Evolutionary conservation across 2,797 vertebrate genomes (phyloP).

Genomic region (Scolopax rusticola): DNA sequence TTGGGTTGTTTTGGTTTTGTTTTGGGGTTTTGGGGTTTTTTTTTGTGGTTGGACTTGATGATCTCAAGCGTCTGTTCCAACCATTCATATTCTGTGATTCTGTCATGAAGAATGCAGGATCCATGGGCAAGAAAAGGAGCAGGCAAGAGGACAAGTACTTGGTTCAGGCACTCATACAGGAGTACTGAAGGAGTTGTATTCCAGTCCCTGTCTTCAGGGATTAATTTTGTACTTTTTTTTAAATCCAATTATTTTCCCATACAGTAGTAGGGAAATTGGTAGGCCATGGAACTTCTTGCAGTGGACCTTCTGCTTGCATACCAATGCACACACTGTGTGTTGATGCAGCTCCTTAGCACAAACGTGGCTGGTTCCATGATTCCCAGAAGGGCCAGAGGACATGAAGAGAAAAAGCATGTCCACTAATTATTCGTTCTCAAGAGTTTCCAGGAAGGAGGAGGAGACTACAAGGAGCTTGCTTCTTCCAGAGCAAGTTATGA

Average conservation of each 20-base stretch:
- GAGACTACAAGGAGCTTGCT: background rate
- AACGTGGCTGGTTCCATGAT: background rate
- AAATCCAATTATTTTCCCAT: background rate
- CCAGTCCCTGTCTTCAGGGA: background rate
- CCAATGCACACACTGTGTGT: rapidly evolving
- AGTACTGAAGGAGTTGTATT: background rate
- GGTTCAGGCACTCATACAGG: background rate
- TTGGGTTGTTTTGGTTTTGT: no score
- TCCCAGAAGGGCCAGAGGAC: background rate
- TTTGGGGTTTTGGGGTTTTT: no score
- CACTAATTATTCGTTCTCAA: background rate
- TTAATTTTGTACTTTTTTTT: background rate
- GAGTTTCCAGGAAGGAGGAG: background rate
- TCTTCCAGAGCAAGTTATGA: background rate
- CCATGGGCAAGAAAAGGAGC: background rate
- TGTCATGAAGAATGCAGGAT: background rate
- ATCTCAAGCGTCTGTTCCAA: no score
- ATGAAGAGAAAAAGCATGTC: background rate
- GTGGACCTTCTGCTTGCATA: background rate
- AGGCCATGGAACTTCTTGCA: background rate
- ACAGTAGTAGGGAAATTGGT: background rate
- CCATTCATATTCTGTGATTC: no score
- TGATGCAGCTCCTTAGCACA: background rate
- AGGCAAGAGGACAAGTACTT: background rate
- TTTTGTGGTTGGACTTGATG: no score